These are phyloP conservation scores for Dryocosmus kuriphilus DNA, from an alignment of 2,888 invertebrate species.

Conservation along the genomic window DNA sequence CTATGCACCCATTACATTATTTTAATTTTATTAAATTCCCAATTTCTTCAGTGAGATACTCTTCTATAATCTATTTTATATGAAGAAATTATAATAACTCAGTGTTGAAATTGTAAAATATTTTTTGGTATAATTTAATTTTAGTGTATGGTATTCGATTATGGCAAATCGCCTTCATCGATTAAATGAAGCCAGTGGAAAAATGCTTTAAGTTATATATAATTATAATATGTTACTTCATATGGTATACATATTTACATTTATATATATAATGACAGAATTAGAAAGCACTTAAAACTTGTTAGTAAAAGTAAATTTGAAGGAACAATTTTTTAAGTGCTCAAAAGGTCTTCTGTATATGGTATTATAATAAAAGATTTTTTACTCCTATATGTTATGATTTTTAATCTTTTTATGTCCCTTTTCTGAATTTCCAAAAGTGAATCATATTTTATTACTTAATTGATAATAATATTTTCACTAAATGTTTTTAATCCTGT, in stretches of 20 bases:
- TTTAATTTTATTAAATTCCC: too few species aligned
- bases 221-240: conserved; percentile 10
- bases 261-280: conserved; percentile 9
- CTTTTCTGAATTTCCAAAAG: not conserved
- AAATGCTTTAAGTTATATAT: conserved; percentile 33
- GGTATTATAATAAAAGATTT: not conserved
- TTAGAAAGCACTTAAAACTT: not conserved
- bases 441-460: not conserved
- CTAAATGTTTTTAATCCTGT: not conserved
- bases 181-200: not conserved
- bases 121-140: not conserved
- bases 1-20: not conserved
- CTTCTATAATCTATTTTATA: too few species aligned
- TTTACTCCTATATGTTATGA: not conserved
- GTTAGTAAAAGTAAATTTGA: not conserved
- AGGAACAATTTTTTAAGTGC: not conserved
- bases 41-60: too few species aligned
- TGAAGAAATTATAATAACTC: too few species aligned
- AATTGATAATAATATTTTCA: not conserved
- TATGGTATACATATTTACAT: too few species aligned
- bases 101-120: too few species aligned
- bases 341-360: not conserved
- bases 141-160: not conserved
- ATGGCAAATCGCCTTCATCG: not conserved
- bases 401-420: not conserved